Evolutionary conservation across 1,140 invertebrate species (phyloP), one percentile per base, ranked within the genome.

Genomic region (Diorhabda elongata): DNA sequence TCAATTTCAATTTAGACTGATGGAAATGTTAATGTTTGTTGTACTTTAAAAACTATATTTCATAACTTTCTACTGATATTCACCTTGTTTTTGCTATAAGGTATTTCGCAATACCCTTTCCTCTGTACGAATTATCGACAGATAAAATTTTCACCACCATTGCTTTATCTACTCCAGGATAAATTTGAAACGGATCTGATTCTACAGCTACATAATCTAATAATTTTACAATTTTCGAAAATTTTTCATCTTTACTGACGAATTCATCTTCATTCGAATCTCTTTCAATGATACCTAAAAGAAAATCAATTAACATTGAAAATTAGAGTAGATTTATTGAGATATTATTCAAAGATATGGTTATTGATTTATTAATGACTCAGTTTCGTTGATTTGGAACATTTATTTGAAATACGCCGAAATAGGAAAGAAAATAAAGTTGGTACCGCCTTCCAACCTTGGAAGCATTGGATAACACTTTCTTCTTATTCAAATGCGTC

Each of bases 131-230:
- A 3, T 81, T 80, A 75, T 91, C 87, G 0, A 90, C 89, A 3
- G 89, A 89, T 3, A 89, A 78, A 69, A 91, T 89, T 73, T 87
- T 86, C 45, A 90, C 76, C 66, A 89, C 88, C 70, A 90, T 69
- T 0, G 87, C 80, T 2, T 77, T 83, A 58, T 89, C 81, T 57
- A 86, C 81, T 5, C 83, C 83, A 0, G 85, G 84, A 78, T 85
- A 88, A 74, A 84, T 84, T 41, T 80, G 80, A 76, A 85, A 85
- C 0, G 87, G 79, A 70, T 85, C 83, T 1, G 85, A 85, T 68
- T 86, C 81, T 42, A 81, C 80, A 58, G 86, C 87, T 44, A 89
- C 81, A 56, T 85, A 77, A n/a, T 83, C 76, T 41, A 92, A 78
- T 42, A 91, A 79, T 70, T 82, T 81, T 2, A 89, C 77, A 58